phyloP scores from a whole-genome alignment of 2,113 vertebrate species.

The Oryzias woworae region DNA sequence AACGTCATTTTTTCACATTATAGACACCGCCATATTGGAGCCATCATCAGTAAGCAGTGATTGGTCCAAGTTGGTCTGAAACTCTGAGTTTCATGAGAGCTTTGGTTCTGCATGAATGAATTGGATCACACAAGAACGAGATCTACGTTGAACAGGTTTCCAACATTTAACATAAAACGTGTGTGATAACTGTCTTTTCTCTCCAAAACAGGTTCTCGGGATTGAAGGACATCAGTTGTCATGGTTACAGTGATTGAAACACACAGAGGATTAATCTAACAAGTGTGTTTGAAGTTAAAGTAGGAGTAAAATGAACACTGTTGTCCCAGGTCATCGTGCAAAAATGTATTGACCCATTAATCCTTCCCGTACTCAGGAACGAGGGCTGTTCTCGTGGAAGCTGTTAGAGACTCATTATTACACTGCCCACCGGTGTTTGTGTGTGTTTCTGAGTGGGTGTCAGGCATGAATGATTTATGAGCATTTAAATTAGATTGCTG shows the following conservation, averaged over 20 bases:
- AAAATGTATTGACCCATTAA: neutral
- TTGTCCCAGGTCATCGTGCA: neutral
- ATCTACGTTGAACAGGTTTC: neutral
- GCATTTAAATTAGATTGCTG: constrained; percentile 61
- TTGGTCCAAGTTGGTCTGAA: no score
- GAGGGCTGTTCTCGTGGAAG: constrained; percentile 20
- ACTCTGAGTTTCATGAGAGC: no score
- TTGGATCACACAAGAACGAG: no score
- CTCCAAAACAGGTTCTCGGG: neutral
- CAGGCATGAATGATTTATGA: constrained; percentile 68
- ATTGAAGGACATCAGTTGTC: neutral
- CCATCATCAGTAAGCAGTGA: no score
- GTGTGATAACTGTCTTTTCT: neutral
- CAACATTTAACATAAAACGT: neutral
- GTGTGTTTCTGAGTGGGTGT: constrained; percentile 27
- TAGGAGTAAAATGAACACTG: constrained; percentile 5
- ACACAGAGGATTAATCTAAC: neutral
- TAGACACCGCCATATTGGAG: no score
- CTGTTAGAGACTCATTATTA: constrained; percentile 34
- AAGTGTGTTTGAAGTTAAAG: neutral
- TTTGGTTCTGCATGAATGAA: no score
- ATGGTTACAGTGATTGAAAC: neutral
- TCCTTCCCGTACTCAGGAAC: neutral
- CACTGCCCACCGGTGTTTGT: constrained; percentile 34
- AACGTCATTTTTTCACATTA: no score